Base-by-base conservation (phyloP, 2,797 vertebrate genomes). In the Halcyon badia region DNA sequence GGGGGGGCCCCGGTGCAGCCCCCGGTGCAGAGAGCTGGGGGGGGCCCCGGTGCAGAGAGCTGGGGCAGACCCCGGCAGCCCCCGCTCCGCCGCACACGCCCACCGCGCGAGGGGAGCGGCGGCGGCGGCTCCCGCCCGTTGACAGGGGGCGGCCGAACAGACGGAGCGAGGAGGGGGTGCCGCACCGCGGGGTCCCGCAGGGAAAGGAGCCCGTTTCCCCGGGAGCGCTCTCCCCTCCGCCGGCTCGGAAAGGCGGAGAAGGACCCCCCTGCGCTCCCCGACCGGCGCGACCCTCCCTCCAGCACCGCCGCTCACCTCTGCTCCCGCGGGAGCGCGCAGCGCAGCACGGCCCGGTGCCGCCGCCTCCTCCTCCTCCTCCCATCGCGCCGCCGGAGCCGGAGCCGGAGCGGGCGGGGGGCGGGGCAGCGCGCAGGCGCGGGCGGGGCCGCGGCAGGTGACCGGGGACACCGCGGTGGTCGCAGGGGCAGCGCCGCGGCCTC, bases 381-480 rank as follows among this genome's bases (percentile, higher is more conserved):
- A 89, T 89, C 56, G 75, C 91, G 44, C 81, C 62, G 76, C 37
- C 37, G 37, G 37, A 37, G 35, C 35, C 35, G 35, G 35, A 37
- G 37, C 37, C 44, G 37, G 80, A 57, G 37, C 69, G 25, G 57
- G 37, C 44, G 48, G 48, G 48, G 48, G 48, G 48, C 13, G 91
- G 91, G 52, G 70, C 82, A 35, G 60, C 83, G 91, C 82, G 91
- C 86, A 86, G 70, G 35, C 75, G 62, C 56, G 69, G 86, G 92
- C 73, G 88, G 88, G 39, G 87, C 91, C 84, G 56, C 75, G 48
- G 89, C 81, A 89, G 89, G 89, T 85, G 93, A 31, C 89, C 37
- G 80, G 10, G 33, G 39, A 8, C 10, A 60, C 9, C 42, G 24
- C 4, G 37, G 69, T 4, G 1, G 54, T 6, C 19, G 8, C 25